These are phyloP conservation scores for Pseudobourletiella spinata DNA, from an alignment of 1,140 invertebrate genomes.

Conservation along the genomic window DNA sequence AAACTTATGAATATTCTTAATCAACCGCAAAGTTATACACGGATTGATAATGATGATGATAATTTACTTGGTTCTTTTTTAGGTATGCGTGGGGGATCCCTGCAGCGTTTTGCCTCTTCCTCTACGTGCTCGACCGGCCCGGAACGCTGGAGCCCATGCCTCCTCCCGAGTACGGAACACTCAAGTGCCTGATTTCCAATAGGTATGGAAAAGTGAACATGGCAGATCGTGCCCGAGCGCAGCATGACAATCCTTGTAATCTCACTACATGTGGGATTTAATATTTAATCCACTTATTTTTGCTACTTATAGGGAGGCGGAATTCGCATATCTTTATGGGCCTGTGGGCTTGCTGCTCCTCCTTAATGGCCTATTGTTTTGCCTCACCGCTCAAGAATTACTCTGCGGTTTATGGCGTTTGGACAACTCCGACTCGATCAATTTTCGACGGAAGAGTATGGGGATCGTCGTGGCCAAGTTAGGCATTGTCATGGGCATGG, in stretches of 20 bases:
- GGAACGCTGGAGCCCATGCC: conserved; percentile 32
- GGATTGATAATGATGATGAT: background rate
- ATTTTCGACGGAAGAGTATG: conserved; percentile 32
- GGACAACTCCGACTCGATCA: conserved; percentile 43
- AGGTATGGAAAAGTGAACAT: too few relatives aligned
- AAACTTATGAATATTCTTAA: too few relatives aligned
- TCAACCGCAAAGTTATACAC: too few relatives aligned
- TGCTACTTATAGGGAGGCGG: conserved; percentile 17
- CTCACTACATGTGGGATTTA: too few relatives aligned
- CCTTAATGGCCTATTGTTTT: conserved; percentile 66
- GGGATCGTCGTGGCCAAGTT: conserved; percentile 35
- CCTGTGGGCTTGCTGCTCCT: conserved; percentile 65
- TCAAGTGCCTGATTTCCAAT: conserved; percentile 30
- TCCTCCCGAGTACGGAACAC: conserved; percentile 23
- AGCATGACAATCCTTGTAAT: too few relatives aligned
- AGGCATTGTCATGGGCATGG: conserved; percentile 34
- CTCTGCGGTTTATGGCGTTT: conserved; percentile 77
- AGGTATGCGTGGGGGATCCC: conserved; percentile 35
- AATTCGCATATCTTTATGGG: conserved; percentile 66
- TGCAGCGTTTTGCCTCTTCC: conserved; percentile 30
- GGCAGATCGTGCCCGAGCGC: too few relatives aligned
- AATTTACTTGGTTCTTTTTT: background rate
- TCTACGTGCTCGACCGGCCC: conserved; percentile 22
- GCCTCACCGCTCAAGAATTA: conserved; percentile 67
- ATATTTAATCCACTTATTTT: too few relatives aligned